These are phyloP conservation scores for Oreonectes daqikongensis DNA, from an alignment of 2,797 vertebrate species.

Conservation along the genomic window DNA sequence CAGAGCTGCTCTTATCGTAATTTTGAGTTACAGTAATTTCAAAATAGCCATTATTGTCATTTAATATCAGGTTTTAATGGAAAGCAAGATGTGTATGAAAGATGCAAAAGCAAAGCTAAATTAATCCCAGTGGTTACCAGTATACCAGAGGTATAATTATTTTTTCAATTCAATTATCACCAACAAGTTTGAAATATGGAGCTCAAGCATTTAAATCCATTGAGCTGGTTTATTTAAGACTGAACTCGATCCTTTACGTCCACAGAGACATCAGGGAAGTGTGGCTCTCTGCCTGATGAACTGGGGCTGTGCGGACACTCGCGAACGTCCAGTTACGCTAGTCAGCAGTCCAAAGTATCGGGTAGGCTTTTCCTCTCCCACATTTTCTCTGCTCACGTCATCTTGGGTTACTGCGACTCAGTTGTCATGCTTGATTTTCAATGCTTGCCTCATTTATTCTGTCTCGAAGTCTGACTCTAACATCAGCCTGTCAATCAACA, in stretches of 20 bases:
- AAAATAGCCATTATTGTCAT: no score
- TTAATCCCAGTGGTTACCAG: no score
- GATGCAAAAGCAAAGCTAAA: no score
- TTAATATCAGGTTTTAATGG: no score
- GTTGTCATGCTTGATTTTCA: conserved; percentile 14
- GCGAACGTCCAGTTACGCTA: conserved; percentile 94
- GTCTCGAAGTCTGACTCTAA: conserved; percentile 16
- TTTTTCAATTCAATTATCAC: no score
- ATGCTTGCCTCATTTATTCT: conserved; percentile 2
- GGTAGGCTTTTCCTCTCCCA: conserved; percentile 71
- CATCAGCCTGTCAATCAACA: conserved; percentile 22
- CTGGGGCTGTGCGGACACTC: conserved; percentile 90
- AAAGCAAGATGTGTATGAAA: no score
- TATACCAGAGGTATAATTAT: no score
- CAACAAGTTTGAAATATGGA: background rate
- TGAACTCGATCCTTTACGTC: conserved; percentile 47
- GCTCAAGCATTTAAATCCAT: background rate
- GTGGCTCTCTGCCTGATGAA: conserved; percentile 87
- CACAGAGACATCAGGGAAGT: conserved; percentile 85
- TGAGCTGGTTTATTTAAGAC: conserved; percentile 6
- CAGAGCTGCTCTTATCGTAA: no score
- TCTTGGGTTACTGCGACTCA: background rate
- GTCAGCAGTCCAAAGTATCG: conserved; percentile 97
- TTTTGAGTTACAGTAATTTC: no score
- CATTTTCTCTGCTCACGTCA: conserved; percentile 5